phyloP scores from a whole-genome alignment of 2,113 vertebrate genomes.

The Protobothrops mucrosquamatus region DNA sequence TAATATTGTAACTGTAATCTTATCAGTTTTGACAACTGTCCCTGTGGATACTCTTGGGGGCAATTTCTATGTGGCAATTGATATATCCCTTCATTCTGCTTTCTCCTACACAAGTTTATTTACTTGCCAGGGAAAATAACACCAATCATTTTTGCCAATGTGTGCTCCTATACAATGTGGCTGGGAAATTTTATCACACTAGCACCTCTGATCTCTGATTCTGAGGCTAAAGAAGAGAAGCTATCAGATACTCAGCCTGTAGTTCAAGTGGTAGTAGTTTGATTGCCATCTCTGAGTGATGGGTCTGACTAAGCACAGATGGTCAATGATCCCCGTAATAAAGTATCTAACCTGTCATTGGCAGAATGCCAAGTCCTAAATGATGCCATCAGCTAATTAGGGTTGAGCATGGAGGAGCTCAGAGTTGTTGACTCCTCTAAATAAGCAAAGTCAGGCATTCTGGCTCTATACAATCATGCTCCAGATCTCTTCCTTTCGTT shows the following conservation, averaged over 20 bases:
- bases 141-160: background rate
- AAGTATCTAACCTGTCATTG: background rate
- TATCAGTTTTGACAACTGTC: background rate
- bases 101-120: background rate
- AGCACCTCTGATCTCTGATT: background rate
- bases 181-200: background rate
- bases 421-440: background rate
- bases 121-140: background rate
- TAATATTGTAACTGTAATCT: background rate
- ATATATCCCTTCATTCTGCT: background rate
- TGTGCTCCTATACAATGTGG: background rate
- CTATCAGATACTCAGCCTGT: background rate
- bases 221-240: background rate
- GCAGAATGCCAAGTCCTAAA: background rate
- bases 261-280: background rate
- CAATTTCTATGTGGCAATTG: background rate
- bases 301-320: background rate
- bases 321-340: background rate
- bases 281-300: background rate
- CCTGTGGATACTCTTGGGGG: background rate
- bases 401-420: background rate
- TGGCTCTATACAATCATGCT: background rate
- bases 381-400: background rate
- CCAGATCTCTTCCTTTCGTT: background rate
- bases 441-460: background rate